Conservation (phyloP, 2,113 vertebrate genomes). For the Sula dactylatra region DNA sequence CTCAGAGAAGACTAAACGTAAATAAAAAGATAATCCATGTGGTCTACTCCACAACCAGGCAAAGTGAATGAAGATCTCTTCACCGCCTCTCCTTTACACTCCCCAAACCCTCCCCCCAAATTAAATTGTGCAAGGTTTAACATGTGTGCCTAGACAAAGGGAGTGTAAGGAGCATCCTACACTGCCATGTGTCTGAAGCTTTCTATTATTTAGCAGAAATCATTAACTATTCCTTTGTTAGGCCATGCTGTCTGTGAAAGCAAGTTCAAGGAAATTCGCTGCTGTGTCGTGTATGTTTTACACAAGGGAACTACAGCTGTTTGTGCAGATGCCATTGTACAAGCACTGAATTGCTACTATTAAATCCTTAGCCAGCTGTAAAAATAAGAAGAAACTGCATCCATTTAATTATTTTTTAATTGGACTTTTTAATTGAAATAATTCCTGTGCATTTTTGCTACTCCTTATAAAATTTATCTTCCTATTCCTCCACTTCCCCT, state of each 20-base stretch:
- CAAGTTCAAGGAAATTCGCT: neutral
- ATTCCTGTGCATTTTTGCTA: neutral
- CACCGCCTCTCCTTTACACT: neutral
- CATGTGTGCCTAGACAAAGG: neutral
- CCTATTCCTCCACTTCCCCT: neutral
- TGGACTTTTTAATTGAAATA: neutral
- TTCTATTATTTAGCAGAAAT: conserved; percentile 47
- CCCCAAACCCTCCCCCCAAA: neutral
- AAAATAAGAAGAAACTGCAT: neutral
- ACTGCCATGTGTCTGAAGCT: neutral
- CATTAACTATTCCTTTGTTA: conserved; percentile 48
- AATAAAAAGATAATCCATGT: neutral
- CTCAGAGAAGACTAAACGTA: neutral
- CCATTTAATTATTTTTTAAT: neutral
- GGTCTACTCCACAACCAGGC: neutral
- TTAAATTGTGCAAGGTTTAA: neutral
- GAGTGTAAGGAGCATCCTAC: neutral
- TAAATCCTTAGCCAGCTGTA: neutral
- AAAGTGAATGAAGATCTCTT: neutral
- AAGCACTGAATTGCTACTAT: neutral
- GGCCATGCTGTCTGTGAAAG: neutral
- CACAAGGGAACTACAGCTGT: conserved; percentile 7
- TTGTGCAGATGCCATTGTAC: neutral
- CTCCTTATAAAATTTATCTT: neutral
- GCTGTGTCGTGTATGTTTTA: neutral